Percentiles rank a stretch among this genome's conserved stretches.
These are phyloP conservation scores for Semicossyphus pulcher DNA, from an alignment of 2,113 vertebrate genomes.

Conservation along the genomic window DNA sequence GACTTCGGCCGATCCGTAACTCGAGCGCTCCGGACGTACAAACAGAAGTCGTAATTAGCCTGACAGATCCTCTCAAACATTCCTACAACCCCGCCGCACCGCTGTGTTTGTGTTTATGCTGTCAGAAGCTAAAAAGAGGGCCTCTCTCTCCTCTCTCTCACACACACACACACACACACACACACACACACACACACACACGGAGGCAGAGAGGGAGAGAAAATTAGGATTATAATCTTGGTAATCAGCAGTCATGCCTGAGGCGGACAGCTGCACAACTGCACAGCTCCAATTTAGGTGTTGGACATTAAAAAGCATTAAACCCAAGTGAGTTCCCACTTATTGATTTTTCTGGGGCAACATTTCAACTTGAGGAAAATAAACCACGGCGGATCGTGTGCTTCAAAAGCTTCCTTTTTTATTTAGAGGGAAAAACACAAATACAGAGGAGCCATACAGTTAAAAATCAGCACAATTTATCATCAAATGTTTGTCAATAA, in stretches of 20 bases:
- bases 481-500: neutral
- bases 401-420: conserved; percentile 43
- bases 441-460: conserved; percentile 9
- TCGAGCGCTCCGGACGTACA: conserved; percentile 1
- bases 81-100: conserved; percentile 38
- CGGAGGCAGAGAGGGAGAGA: conserved; percentile 36
- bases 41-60: conserved; percentile 48
- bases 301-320: conserved; percentile 68
- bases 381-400: conserved; percentile 10
- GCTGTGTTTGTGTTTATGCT: conserved; percentile 46
- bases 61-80: conserved; percentile 54
- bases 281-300: conserved; percentile 67
- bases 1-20: conserved; percentile 6
- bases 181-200: conserved; percentile 7
- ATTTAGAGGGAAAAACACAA: conserved; percentile 4
- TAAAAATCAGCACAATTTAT: conserved; percentile 16
- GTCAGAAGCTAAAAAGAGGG: conserved; percentile 27
- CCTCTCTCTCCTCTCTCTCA: conserved; percentile 14
- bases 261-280: conserved; percentile 67
- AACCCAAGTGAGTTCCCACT: conserved; percentile 57
- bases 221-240: conserved; percentile 75
- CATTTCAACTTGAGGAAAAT: conserved; percentile 60
- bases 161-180: conserved; percentile 22
- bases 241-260: conserved; percentile 65
- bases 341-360: conserved; percentile 68